Base-by-base conservation (phyloP, 2,797 vertebrate species). In the Miichthys miiuy region DNA sequence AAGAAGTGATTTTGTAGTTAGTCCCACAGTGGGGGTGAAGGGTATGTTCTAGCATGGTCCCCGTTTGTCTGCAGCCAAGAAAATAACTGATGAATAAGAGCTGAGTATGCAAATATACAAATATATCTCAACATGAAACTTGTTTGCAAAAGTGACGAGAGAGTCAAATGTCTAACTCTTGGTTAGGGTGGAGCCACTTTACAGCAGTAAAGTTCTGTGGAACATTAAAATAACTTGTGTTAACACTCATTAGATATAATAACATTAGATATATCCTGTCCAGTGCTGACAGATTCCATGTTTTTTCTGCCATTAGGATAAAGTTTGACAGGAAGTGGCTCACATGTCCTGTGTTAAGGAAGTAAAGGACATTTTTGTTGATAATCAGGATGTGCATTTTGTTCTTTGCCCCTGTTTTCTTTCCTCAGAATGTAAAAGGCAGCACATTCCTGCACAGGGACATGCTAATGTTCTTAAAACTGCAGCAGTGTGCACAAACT, bases 361-460 rank as follows among this genome's bases (percentile, higher is more conserved):
- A 79, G 81, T 56, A 30, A 72, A 66, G 72, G 72, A 55, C 54
- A 11, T 61, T 48, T 75, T 16, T 68, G 62, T 62, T 55, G 68
- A 79, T 71, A 17, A 61, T 57, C 65, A 76, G 87, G 88, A 86
- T 81, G 86, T 75, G 58, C 30, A 51, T 74, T 68, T 70, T 69
- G 50, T 68, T 62, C 63, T 64, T 74, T 48, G 30, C 6, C 41
- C 48, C 13, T 48, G 70, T 81, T 78, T 56, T 73, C 21, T 80
- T 75, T 58, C 63, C 78, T 76, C 56, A 61, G 50, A 84, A 73
- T 74, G 72, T 68, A 23, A 64, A 73, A 80, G 51, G 46, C 72
- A 68, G 84, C 82, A 87, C 87, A 85, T 88, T 88, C 79, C 65
- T 82, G 55, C 48, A 44, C 63, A 20, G 65, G n/a, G 3, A 48